phyloP scores from a whole-genome alignment of 2,113 vertebrate species.

The Lycaon pictus region DNA sequence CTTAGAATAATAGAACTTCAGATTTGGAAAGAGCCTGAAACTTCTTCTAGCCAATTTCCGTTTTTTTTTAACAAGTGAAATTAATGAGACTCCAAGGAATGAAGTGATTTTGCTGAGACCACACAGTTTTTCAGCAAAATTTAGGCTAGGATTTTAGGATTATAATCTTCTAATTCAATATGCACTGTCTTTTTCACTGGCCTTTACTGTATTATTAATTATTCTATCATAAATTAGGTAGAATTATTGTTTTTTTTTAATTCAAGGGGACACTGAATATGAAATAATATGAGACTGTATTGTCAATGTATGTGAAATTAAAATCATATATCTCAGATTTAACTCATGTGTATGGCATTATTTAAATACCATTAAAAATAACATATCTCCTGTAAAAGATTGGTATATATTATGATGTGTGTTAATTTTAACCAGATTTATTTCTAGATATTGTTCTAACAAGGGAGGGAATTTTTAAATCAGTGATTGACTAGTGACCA shows the following conservation, averaged over 20 bases:
- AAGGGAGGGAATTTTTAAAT: background rate
- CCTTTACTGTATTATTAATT: background rate
- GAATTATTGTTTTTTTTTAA: background rate
- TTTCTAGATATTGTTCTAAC: background rate
- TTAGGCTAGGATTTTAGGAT: background rate
- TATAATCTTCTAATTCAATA: background rate
- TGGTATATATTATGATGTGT: background rate
- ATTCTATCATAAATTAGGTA: background rate
- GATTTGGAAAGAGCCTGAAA: conserved; percentile 24
- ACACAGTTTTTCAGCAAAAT: background rate
- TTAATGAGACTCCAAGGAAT: background rate
- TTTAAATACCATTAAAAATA: background rate
- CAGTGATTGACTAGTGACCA: background rate
- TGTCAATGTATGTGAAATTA: background rate
- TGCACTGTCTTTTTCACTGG: background rate
- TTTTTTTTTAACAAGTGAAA: conserved; percentile 12
- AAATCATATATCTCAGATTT: background rate
- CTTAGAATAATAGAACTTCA: conserved; percentile 42
- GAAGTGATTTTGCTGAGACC: background rate
- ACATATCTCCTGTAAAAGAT: background rate
- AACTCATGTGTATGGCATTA: background rate
- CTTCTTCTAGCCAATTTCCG: conserved; percentile 4
- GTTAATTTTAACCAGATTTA: background rate
- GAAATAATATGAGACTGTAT: background rate
- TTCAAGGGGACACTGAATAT: background rate